Conservation (phyloP, 2,888 invertebrate genomes). For the Euplexia lucipara region DNA sequence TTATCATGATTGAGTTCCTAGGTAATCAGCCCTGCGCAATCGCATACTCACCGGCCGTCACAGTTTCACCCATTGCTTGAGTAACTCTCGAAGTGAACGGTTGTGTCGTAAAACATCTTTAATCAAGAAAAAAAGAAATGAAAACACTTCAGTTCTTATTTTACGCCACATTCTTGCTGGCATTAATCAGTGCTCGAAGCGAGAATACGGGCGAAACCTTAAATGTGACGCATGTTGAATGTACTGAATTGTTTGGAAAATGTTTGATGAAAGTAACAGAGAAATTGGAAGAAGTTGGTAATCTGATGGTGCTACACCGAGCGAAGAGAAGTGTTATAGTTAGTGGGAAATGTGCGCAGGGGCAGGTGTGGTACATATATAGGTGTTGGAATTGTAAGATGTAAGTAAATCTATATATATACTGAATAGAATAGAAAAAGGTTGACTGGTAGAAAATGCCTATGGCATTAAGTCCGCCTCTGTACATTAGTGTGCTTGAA, state of each 20-base stretch:
- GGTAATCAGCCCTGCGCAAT: too few relatives aligned
- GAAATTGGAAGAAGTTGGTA: background rate
- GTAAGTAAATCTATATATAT: constrained; percentile 31
- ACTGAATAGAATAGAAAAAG: background rate
- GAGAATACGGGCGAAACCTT: background rate
- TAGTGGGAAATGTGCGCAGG: constrained; percentile 24
- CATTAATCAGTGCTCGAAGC: background rate
- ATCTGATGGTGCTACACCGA: background rate
- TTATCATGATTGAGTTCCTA: too few relatives aligned
- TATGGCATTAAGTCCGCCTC: too few relatives aligned
- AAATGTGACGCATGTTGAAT: constrained; percentile 2
- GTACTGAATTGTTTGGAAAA: constrained; percentile 18
- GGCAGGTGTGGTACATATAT: constrained; percentile 22
- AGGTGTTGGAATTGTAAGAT: constrained; percentile 29
- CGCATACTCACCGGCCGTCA: too few relatives aligned
- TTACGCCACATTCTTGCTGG: constrained; percentile 14
- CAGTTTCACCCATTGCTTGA: constrained; percentile 3
- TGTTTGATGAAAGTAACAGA: constrained; percentile 7
- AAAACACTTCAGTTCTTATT: background rate
- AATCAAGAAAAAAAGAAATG: constrained; percentile 31
- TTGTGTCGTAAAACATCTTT: constrained; percentile 2
- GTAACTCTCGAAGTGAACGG: constrained; percentile 4
- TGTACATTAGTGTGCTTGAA: too few relatives aligned
- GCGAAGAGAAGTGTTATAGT: constrained; percentile 32
- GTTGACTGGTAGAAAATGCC: too few relatives aligned